phyloP scores from a whole-genome alignment of 2,113 vertebrate genomes.

The Cepphus grylle region DNA sequence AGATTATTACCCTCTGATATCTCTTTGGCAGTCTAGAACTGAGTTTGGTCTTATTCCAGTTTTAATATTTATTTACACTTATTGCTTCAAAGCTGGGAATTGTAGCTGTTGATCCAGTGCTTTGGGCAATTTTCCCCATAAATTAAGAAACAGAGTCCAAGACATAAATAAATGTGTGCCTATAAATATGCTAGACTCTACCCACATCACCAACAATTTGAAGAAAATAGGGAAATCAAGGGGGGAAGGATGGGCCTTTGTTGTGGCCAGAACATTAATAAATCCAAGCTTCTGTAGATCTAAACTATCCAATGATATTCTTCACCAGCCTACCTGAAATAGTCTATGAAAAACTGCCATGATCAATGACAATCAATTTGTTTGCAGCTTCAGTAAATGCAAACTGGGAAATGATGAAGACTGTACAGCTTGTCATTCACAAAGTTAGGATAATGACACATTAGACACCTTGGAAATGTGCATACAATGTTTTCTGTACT shows the following conservation, averaged over 20 bases:
- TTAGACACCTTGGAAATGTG: not conserved
- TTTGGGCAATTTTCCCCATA: not conserved
- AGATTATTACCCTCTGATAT: not conserved
- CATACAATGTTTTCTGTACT: not conserved
- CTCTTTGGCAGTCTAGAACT: not conserved
- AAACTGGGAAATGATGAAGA: not conserved
- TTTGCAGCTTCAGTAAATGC: not conserved
- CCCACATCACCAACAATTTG: not conserved
- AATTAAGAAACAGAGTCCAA: not conserved
- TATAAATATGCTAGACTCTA: not conserved
- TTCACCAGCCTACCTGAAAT: not conserved
- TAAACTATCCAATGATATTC: not conserved
- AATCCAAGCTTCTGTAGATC: not conserved
- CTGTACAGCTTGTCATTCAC: not conserved
- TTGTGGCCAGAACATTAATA: not conserved
- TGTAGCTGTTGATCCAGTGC: not conserved
- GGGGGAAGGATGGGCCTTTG: fast-evolving
- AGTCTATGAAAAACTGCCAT: not conserved
- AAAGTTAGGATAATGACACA: not conserved
- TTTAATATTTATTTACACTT: not conserved
- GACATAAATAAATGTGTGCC: not conserved
- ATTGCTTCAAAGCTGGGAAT: not conserved
- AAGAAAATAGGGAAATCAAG: not conserved
- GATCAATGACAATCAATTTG: not conserved
- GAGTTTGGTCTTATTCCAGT: not conserved